Base-by-base conservation (phyloP, 2,797 vertebrate genomes). In the Phaenicophaeus curvirostris region DNA sequence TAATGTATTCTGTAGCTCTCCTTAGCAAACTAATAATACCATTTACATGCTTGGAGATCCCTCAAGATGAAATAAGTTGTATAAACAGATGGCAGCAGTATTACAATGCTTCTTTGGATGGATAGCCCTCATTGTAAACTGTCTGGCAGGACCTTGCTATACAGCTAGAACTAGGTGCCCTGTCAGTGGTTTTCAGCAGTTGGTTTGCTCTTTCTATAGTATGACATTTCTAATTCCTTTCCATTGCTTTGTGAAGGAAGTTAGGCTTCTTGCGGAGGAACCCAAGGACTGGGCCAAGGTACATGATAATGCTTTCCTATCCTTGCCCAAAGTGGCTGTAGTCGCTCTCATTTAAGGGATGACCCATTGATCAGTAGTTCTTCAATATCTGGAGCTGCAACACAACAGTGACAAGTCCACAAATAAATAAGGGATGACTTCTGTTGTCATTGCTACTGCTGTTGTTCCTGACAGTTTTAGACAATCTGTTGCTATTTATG, bases 401-500 rank as follows among this genome's bases (percentile, higher is more conserved):
- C 19, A 28, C 69, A 58, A 44, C 28, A 8, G 50, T 78, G 69
- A 66, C 62, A 48, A 90, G 73, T 69, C 90, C 71, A 50, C 65
- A 83, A 81, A 89, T 85, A 77, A 96, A 84, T 53, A 62, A 87
- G 35, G 94, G 87, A 77, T 73, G 10, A 78, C 84, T 94, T 96
- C 65, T 37, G 8, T n/a, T 82, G 73, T 42, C 33, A 19, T 8
- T 87, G 83, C 33, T 72, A 66, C 42, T 69, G 66, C 53, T 76
- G 15, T 42, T 87, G 50, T 33, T 90, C 59, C 46, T 73, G 48
- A n/a, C 13, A 14, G 51, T 63, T 94, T 88, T 68, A 95, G 90
- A 83, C 86, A 91, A 81, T 97, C 91, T 96, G 71, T 89, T 96
- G 93, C 86, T 95, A 39, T 91, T 97, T 95, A 79, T 81, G 90